A percentile compares a stretch with the other conserved stretches of the same genome.
Evolutionary conservation across 2,888 invertebrate genomes (phyloP).

Genomic region (Neria commutata): DNA sequence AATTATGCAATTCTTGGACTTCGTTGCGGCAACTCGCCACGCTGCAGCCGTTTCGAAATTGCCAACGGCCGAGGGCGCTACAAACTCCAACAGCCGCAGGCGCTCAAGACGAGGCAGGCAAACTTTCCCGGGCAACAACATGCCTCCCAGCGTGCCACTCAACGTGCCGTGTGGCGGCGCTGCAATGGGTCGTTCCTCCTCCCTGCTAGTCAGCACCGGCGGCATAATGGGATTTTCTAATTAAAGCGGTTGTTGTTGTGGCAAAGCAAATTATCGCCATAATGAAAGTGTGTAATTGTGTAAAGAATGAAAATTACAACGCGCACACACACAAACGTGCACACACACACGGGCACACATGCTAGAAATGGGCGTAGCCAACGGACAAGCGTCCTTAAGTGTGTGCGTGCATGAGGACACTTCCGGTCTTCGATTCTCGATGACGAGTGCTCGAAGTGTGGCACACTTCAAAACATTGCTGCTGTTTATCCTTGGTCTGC

Average conservation of each 20-base stretch:
- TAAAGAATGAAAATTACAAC: conserved; percentile 9
- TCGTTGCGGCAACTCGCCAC: neutral
- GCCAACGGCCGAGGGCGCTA: neutral
- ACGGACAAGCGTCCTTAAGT: too few species aligned
- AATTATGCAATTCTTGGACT: conserved; percentile 3
- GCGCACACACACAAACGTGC: neutral
- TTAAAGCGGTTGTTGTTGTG: conserved; percentile 28
- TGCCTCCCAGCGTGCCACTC: neutral
- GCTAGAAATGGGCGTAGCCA: too few species aligned
- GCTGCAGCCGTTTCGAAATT: too few species aligned
- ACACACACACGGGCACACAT: too few species aligned
- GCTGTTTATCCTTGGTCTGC: too few species aligned
- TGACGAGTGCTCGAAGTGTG: too few species aligned
- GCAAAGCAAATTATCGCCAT: conserved; percentile 29
- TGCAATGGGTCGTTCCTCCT: neutral
- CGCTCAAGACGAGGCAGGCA: neutral
- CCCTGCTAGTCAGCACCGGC: neutral
- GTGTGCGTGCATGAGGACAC: neutral
- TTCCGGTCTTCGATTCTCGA: too few species aligned
- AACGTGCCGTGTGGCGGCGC: neutral
- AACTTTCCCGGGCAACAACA: neutral
- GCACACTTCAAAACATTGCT: too few species aligned
- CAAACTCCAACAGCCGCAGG: neutral
- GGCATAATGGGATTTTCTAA: conserved; percentile 12
- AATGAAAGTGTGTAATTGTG: conserved; percentile 25